Evolutionary conservation across 2,113 vertebrate genomes (phyloP), one percentile per base, ranked within the genome.

Genomic region (Saiga tatarica): DNA sequence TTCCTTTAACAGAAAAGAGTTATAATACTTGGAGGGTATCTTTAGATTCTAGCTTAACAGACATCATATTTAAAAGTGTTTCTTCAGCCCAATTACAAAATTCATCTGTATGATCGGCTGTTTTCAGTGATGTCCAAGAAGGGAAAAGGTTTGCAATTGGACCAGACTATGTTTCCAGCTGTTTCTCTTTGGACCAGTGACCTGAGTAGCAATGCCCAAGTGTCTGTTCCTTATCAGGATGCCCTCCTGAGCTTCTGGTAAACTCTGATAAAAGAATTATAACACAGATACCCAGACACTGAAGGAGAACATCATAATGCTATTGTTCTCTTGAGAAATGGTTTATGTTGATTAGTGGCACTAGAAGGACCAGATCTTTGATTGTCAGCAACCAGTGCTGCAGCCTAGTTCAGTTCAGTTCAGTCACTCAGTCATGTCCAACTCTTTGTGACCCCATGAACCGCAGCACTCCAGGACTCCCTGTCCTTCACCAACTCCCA

Each of bases 381-480:
- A 71, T 26, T 36, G 1, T 45, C 1, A 19, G 36, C 30, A 81
- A 71, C 16, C 85, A 84, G 62, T 36, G 82, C 16, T 87, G 11
- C 3, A 89, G 52, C 42, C 30, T 57, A 39, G 17, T 67, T 67
- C 64, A 67, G 0, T 21, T 67, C 33, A 67, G 64, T 67, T 67
- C 33, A 67, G 33, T 21, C 7, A 0, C 17, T 67, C 17, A 36
- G 64, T 67, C 0, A 0, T 36, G 64, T 36, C 64, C 4, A 0
- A 21, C 33, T 67, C 7, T 67, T n/a, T 67, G 64, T 19, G 8
- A 67, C 33, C 9, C 33, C 64, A 67, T 67, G 33, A 21, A 67
- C 17, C 4, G 0, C 17, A 36, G 64, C 64, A 67, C 4, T 2
- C 64, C 17, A 67, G 64, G 17, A 10, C 33, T 67, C 33, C 64